A percentile compares a stretch with the other conserved stretches of the same genome.
Conservation (phyloP, 2,797 vertebrate genomes). For the Schizothorax lantsangensis region DNA sequence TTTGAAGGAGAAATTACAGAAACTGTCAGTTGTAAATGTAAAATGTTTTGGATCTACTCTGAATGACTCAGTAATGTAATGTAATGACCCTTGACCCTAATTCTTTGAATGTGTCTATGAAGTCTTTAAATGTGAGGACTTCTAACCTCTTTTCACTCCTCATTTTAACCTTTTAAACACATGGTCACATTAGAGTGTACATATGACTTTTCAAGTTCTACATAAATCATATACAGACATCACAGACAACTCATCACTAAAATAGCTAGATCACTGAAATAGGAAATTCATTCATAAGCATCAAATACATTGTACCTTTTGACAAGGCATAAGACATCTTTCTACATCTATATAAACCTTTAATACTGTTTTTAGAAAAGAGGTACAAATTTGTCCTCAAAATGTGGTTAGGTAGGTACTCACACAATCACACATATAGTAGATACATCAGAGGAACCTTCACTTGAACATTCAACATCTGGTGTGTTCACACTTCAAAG, state of each 20-base stretch:
- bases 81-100: background rate
- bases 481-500: background rate
- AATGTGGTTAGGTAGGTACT: background rate
- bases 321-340: background rate
- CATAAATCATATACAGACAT: background rate
- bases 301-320: background rate
- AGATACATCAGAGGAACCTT: background rate
- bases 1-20: background rate
- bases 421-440: background rate
- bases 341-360: background rate
- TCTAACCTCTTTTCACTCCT: background rate
- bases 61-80: background rate
- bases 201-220: background rate
- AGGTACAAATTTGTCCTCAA: background rate
- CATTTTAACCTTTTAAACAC: background rate
- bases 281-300: too few species aligned
- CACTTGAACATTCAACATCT: slow-evolving; percentile 14
- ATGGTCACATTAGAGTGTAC: background rate
- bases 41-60: background rate
- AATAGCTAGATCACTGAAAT: background rate
- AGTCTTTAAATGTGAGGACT: background rate
- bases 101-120: background rate
- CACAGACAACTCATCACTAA: background rate
- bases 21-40: background rate
- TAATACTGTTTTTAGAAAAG: background rate